A percentile compares a stretch with the other conserved stretches of the same genome.
These are phyloP conservation scores for Sebastes oblongus DNA, from an alignment of 2,797 vertebrate genomes.

Conservation along the genomic window DNA sequence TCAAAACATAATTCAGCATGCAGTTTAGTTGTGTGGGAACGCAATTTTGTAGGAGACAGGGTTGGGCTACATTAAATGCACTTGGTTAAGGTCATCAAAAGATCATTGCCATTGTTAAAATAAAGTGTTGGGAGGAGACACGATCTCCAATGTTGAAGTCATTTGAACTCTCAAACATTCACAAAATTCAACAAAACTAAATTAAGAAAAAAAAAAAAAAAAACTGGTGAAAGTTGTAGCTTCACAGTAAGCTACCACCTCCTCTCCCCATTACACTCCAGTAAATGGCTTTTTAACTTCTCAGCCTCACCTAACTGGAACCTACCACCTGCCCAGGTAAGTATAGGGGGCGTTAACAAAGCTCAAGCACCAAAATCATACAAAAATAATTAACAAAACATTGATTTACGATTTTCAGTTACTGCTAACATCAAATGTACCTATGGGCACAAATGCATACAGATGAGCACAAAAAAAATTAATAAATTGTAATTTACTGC, in stretches of 20 bases:
- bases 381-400: neutral
- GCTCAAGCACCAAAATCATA: neutral
- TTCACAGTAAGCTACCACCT: neutral
- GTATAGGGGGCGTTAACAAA: neutral
- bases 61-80: neutral
- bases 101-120: neutral
- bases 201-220: neutral
- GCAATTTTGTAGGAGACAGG: neutral
- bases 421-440: neutral
- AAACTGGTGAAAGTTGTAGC: neutral
- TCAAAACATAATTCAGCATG: neutral
- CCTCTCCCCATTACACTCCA: too few species aligned
- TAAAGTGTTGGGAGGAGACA: neutral
- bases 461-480: neutral
- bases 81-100: neutral
- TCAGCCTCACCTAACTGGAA: neutral
- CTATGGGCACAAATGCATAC: neutral
- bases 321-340: neutral
- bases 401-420: neutral
- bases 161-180: neutral
- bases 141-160: neutral
- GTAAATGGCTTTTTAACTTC: neutral
- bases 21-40: neutral
- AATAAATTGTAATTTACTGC: neutral
- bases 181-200: neutral